Conservation (phyloP, 2,888 invertebrate genomes). For the Suillia variegata region DNA sequence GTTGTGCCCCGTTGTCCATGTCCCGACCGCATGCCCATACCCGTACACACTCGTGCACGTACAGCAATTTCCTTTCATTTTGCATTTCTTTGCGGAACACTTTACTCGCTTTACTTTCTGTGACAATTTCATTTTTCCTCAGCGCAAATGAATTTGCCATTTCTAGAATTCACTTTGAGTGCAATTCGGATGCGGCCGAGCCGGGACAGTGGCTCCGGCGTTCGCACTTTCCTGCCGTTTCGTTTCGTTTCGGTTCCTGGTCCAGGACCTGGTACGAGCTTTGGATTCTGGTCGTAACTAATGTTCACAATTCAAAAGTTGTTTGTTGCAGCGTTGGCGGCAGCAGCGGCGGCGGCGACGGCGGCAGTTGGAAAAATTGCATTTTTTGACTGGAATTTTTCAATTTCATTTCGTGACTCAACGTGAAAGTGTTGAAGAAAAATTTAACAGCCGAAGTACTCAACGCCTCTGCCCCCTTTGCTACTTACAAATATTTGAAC, state of each 20-base stretch:
- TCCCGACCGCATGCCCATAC: too few species aligned
- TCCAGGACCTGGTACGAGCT: too few species aligned
- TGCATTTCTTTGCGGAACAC: neutral
- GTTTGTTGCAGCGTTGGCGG: too few species aligned
- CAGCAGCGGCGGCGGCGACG: too few species aligned
- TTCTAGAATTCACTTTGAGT: conserved; percentile 10
- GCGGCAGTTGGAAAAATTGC: conserved; percentile 17
- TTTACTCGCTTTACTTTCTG: neutral
- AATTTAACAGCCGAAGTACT: neutral
- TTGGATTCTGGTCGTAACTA: neutral
- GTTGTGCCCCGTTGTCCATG: too few species aligned
- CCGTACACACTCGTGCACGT: conserved; percentile 39
- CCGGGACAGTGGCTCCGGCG: neutral
- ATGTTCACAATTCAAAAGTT: conserved; percentile 4
- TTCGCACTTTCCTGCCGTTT: too few species aligned
- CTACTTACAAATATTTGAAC: too few species aligned
- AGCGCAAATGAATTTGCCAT: conserved; percentile 5
- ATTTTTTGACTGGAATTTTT: conserved; percentile 24
- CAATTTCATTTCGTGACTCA: conserved; percentile 23
- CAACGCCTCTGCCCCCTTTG: too few species aligned
- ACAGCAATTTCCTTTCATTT: conserved; percentile 1
- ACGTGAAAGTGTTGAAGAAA: conserved; percentile 16
- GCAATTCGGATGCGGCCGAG: neutral
- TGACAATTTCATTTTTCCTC: conserved; percentile 1
- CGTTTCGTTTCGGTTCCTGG: too few species aligned